These are phyloP conservation scores for Amblyopsis rosae DNA, from an alignment of 2,113 vertebrate genomes.

Conservation along the genomic window DNA sequence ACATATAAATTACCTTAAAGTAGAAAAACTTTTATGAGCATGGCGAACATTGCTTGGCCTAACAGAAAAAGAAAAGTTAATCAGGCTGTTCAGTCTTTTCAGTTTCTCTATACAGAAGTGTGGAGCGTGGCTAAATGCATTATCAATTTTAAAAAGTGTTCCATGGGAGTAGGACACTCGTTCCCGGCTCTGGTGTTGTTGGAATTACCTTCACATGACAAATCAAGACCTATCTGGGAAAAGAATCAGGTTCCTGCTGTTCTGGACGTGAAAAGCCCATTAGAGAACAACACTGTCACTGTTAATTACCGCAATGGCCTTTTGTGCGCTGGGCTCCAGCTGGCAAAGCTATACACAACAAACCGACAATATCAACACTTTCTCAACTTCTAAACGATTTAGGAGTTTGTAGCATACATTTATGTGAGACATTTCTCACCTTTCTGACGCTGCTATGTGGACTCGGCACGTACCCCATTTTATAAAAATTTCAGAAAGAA, in stretches of 20 bases:
- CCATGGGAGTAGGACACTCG: constrained; percentile 10
- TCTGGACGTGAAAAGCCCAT: constrained; percentile 41
- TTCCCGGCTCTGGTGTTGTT: constrained; percentile 16
- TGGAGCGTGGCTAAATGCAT: constrained; percentile 35
- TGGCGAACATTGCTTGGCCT: too few species aligned
- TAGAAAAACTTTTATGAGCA: too few species aligned
- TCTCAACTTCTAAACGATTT: constrained; percentile 22
- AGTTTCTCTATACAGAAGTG: constrained; percentile 2
- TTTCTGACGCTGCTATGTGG: constrained; percentile 4
- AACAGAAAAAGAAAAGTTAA: too few species aligned
- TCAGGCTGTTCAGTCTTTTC: not conserved
- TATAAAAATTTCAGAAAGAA: too few species aligned
- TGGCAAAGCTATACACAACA: constrained; percentile 37
- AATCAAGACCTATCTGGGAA: constrained; percentile 49
- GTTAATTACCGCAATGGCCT: constrained; percentile 56
- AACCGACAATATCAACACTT: constrained; percentile 49
- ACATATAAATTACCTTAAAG: too few species aligned
- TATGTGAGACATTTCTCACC: constrained; percentile 41
- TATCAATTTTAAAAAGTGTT: not conserved
- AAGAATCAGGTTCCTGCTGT: constrained; percentile 47
- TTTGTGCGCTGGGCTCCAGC: constrained; percentile 48
- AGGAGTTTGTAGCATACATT: constrained; percentile 11
- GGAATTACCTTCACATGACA: constrained; percentile 49
- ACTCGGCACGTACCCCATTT: too few species aligned
- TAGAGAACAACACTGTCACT: constrained; percentile 55